A percentile compares a stretch with the other conserved stretches of the same genome.
These are phyloP conservation scores for Myrmecophaga tridactyla DNA, from an alignment of 2,113 vertebrate genomes.

Conservation along the genomic window DNA sequence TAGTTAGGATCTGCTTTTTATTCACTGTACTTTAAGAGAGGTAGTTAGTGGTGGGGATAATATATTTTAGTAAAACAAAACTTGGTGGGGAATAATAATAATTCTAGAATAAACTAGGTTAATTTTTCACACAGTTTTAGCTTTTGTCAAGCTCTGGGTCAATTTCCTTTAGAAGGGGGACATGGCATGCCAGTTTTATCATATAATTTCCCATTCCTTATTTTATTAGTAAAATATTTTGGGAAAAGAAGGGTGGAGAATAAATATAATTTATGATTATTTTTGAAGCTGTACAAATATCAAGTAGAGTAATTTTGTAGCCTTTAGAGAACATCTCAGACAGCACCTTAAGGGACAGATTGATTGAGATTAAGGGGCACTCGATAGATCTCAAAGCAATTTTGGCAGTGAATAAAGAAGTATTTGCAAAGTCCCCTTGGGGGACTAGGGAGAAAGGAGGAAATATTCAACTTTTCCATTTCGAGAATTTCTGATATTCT, in stretches of 20 bases:
- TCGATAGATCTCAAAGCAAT: too few species aligned
- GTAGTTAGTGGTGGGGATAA: background rate
- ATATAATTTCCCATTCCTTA: background rate
- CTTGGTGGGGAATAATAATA: background rate
- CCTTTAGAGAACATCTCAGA: background rate
- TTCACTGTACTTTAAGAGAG: background rate
- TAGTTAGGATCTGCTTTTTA: background rate
- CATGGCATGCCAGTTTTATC: background rate
- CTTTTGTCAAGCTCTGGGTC: background rate
- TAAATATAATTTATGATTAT: conserved; percentile 38
- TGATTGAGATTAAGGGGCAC: too few species aligned
- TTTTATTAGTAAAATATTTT: conserved; percentile 41
- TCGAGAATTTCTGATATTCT: too few species aligned
- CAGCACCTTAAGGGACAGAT: background rate
- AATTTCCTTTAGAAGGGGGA: background rate
- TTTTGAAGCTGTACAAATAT: conserved; percentile 27
- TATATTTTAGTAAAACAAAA: conserved; percentile 8
- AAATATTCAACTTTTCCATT: too few species aligned
- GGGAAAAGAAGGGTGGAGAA: background rate
- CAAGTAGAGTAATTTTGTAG: background rate
- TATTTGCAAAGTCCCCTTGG: too few species aligned
- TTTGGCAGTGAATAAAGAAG: too few species aligned
- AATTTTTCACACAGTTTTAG: background rate
- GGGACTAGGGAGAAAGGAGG: too few species aligned
- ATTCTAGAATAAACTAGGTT: background rate